These are phyloP conservation scores for Engystomops pustulosus DNA, from an alignment of 2,113 vertebrate genomes.

Conservation along the genomic window DNA sequence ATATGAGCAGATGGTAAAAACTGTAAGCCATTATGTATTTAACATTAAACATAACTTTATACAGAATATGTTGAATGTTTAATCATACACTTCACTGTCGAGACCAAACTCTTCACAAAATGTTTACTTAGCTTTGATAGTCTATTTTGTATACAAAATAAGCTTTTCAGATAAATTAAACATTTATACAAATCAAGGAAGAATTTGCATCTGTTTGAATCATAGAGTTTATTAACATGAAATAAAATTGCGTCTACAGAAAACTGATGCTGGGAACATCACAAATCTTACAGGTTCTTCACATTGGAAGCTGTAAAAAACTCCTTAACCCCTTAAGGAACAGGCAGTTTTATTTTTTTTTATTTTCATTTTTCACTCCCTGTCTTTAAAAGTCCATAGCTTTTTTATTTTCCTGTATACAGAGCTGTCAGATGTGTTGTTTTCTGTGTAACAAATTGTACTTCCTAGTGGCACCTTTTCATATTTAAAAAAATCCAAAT, in stretches of 20 bases:
- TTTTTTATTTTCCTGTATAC: no score
- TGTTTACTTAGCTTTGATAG: conserved; percentile 56
- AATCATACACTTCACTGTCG: conserved; percentile 60
- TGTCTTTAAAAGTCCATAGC: no score
- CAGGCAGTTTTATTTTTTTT: no score
- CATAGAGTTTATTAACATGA: conserved; percentile 9
- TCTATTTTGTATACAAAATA: conserved; percentile 59
- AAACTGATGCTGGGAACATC: background rate
- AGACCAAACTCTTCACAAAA: conserved; percentile 59
- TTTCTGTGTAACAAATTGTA: no score
- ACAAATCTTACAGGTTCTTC: background rate
- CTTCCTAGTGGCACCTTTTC: no score
- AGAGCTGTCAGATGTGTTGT: no score
- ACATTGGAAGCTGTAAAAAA: background rate
- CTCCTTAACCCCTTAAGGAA: background rate
- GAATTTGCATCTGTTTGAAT: conserved; percentile 35
- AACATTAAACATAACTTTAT: conserved; percentile 67
- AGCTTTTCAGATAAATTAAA: conserved; percentile 57
- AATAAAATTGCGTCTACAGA: background rate
- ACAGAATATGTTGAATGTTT: conserved; percentile 63
- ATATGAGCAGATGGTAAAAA: conserved; percentile 71
- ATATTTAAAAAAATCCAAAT: no score
- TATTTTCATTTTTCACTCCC: no score
- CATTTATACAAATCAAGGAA: conserved; percentile 47
- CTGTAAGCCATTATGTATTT: conserved; percentile 71